Percentiles rank a stretch among this genome's conserved stretches.
These are phyloP conservation scores for Drosophila melanogaster DNA, from an alignment of 1,140 invertebrate species.

Conservation along the genomic window Release_6_plus_ISO1_MT NT_033779.5:7953501-7954000, in stretches of 20 bases:
- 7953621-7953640: neutral
- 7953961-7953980: neutral
- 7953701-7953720: conserved; percentile 26
- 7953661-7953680: conserved; percentile 64
- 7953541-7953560: conserved; percentile 52
- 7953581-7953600: conserved; percentile 15
- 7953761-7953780: too few relatives aligned
- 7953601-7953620: neutral
- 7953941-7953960: conserved; percentile 5
- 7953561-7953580: conserved; percentile 62
- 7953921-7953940: conserved; percentile 9
- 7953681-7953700: conserved; percentile 46
- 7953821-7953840: too few relatives aligned
- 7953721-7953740: neutral
- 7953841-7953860: neutral
- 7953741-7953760: too few relatives aligned
- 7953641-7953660: conserved; percentile 31
- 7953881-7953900: conserved; percentile 9
- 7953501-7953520: neutral
- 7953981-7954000: neutral
- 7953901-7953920: conserved; percentile 38
- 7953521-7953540: conserved; percentile 4
- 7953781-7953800: too few relatives aligned
- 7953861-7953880: neutral
- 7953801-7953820: too few relatives aligned